phyloP scores from a whole-genome alignment of 2,888 invertebrate genomes.

The Meganola albula region DNA sequence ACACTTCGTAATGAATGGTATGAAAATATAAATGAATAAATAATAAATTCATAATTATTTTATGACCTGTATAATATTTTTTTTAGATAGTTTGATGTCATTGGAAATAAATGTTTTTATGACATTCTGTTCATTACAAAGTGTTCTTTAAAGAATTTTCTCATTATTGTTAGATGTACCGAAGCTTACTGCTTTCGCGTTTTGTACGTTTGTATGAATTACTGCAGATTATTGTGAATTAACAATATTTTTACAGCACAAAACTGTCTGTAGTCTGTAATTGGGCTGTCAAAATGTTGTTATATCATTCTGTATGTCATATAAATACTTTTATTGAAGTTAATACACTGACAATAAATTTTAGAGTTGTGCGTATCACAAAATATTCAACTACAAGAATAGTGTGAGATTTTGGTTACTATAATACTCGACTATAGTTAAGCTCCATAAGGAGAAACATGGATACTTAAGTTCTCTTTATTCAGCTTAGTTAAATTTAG shows the following conservation, averaged over 20 bases:
- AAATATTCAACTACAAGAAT: too few species aligned
- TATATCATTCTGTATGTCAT: too few species aligned
- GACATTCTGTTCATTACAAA: slow-evolving; percentile 33
- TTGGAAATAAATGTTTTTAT: neutral
- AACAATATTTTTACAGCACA: too few species aligned
- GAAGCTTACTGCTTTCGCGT: slow-evolving; percentile 46
- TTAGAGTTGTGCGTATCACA: neutral
- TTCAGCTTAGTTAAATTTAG: too few species aligned
- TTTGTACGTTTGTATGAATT: slow-evolving; percentile 21
- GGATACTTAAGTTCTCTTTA: too few species aligned
- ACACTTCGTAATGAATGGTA: slow-evolving; percentile 34
- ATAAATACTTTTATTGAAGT: slow-evolving; percentile 4
- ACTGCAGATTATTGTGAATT: too few species aligned
- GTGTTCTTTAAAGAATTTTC: slow-evolving; percentile 31
- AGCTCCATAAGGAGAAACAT: too few species aligned
- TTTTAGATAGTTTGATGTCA: neutral
- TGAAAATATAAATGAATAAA: slow-evolving; percentile 9
- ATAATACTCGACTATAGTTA: too few species aligned
- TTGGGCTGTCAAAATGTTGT: too few species aligned
- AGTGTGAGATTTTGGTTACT: too few species aligned
- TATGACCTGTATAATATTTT: too few species aligned
- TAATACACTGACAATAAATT: slow-evolving; percentile 7
- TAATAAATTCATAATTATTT: neutral
- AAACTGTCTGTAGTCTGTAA: too few species aligned
- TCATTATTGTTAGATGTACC: slow-evolving; percentile 33